Conservation (phyloP, 1,140 invertebrate species). For the Solen grandis region DNA sequence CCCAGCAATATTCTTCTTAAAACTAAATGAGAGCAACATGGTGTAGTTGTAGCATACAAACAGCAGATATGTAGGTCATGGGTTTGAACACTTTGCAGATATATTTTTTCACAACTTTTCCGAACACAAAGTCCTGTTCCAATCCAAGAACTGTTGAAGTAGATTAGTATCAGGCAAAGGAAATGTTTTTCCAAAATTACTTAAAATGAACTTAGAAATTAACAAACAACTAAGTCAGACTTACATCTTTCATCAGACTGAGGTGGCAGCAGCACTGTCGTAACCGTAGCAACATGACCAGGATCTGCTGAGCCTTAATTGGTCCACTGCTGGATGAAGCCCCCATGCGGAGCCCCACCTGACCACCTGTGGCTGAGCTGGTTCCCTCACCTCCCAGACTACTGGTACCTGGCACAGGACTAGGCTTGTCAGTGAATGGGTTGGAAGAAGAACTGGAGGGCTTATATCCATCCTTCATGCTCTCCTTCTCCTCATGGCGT, state of each 20-base stretch:
- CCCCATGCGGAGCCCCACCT: background rate
- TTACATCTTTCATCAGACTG: conserved; percentile 86
- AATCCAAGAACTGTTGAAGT: no score
- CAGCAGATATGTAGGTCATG: no score
- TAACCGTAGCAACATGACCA: conserved; percentile 90
- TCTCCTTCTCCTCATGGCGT: conserved; percentile 75
- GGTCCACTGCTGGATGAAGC: conserved; percentile 18
- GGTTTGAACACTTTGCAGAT: no score
- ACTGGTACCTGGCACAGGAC: background rate
- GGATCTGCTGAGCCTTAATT: conserved; percentile 82
- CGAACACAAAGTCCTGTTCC: no score
- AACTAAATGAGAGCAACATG: no score
- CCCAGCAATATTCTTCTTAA: no score
- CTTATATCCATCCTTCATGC: conserved; percentile 18
- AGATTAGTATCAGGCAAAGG: no score
- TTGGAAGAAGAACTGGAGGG: conserved; percentile 17
- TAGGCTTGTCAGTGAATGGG: conserved; percentile 42
- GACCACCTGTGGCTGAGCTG: conserved; percentile 81
- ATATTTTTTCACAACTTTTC: no score
- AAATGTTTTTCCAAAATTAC: no score
- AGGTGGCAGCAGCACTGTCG: conserved; percentile 95
- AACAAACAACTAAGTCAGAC: conserved; percentile 56
- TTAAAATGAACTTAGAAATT: no score
- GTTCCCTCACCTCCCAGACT: no score
- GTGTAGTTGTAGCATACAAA: no score